Percentiles rank a stretch among this genome's conserved stretches.
phyloP scores from a whole-genome alignment of 2,888 invertebrate species.

The Heliconius aoede region DNA sequence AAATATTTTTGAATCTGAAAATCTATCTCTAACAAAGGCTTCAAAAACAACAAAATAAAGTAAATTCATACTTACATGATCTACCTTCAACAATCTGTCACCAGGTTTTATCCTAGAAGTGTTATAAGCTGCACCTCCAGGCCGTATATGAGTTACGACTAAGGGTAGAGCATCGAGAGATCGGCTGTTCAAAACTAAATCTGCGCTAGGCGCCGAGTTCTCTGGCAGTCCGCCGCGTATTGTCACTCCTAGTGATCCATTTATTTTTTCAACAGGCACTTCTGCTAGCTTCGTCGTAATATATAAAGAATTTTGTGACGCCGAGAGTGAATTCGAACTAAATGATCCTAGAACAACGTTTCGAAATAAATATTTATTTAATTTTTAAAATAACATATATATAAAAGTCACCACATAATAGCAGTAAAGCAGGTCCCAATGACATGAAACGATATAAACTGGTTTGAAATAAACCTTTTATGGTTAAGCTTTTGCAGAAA shows the following conservation, averaged over 20 bases:
- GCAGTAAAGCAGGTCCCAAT: slow-evolving; percentile 6
- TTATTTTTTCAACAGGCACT: slow-evolving; percentile 91
- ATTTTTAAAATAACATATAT: slow-evolving; percentile 4
- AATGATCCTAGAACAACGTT: slow-evolving; percentile 33
- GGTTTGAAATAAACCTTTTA: slow-evolving; percentile 28
- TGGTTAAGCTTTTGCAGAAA: slow-evolving; percentile 30
- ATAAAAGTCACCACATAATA: slow-evolving; percentile 8
- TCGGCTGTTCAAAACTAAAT: slow-evolving; percentile 84
- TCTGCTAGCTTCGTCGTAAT: slow-evolving; percentile 91
- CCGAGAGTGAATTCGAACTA: slow-evolving; percentile 55
- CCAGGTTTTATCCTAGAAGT: slow-evolving; percentile 95
- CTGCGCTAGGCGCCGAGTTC: slow-evolving; percentile 82
- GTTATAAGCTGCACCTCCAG: slow-evolving; percentile 95
- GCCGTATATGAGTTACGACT: slow-evolving; percentile 94
- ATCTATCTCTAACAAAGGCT: no score
- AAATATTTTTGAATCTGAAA: no score
- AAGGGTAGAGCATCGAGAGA: slow-evolving; percentile 87
- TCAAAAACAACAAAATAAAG: background rate
- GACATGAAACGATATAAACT: slow-evolving; percentile 27
- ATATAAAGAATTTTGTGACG: slow-evolving; percentile 89
- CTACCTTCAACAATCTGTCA: slow-evolving; percentile 93
- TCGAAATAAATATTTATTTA: slow-evolving; percentile 8
- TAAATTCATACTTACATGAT: slow-evolving; percentile 84
- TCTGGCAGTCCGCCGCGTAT: slow-evolving; percentile 90
- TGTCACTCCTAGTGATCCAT: slow-evolving; percentile 94